Evolutionary conservation across 2,888 invertebrate genomes (phyloP).

Genomic region (Orchestes rusci): DNA sequence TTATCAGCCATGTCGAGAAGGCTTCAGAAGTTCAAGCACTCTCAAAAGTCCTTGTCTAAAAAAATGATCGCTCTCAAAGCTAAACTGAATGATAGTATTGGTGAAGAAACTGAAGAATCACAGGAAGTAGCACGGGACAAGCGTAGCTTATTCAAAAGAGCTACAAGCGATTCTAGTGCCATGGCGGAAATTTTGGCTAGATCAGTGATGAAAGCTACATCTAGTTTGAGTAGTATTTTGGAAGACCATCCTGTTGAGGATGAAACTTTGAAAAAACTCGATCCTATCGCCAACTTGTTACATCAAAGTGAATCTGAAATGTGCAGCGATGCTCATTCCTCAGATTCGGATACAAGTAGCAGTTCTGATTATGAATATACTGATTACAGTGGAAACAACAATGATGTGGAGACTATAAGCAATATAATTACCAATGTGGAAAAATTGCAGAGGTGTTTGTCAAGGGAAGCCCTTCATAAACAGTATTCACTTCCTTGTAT

Average conservation of each 20-base stretch:
- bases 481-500: conserved; percentile 32
- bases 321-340: conserved; percentile 26
- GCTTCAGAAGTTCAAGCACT: conserved; percentile 51
- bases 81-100: conserved; percentile 46
- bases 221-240: conserved; percentile 52
- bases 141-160: conserved; percentile 44
- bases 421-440: conserved; percentile 51
- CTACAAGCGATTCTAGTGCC: conserved; percentile 47
- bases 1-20: conserved; percentile 41
- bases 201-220: conserved; percentile 55
- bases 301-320: conserved; percentile 29
- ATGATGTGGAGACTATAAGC: conserved; percentile 50
- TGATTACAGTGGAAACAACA: conserved; percentile 42
- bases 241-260: conserved; percentile 48
- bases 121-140: conserved; percentile 46
- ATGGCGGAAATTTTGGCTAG: conserved; percentile 62
- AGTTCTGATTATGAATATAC: conserved; percentile 39
- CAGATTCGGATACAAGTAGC: conserved; percentile 26
- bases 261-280: conserved; percentile 28
- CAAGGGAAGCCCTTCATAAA: conserved; percentile 27
- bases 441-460: conserved; percentile 28
- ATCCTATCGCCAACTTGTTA: conserved; percentile 27
- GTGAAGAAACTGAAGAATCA: conserved; percentile 45
- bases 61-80: conserved; percentile 55
- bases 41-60: conserved; percentile 55